Evolutionary conservation across 2,888 invertebrate species (phyloP).

Genomic region (Phengaris alcon): DNA sequence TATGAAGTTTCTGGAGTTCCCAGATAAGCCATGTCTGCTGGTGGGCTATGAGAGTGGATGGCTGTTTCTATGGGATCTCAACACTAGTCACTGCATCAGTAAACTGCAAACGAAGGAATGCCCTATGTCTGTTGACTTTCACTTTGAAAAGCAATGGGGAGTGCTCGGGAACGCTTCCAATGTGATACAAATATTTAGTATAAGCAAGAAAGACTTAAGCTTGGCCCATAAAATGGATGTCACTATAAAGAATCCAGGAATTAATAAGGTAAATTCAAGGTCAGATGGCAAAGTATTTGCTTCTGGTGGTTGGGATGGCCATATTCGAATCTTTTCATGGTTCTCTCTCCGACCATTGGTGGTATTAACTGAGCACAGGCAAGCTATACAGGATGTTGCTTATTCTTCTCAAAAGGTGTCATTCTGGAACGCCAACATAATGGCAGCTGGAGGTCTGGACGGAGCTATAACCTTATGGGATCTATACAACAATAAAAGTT

Average conservation of each 20-base stretch:
- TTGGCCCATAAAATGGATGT: slow-evolving; percentile 81
- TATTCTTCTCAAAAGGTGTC: slow-evolving; percentile 83
- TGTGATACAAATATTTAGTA: slow-evolving; percentile 80
- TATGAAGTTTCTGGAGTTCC: slow-evolving; percentile 73
- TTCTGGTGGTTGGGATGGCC: slow-evolving; percentile 88
- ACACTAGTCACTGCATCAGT: slow-evolving; percentile 78
- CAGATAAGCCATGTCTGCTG: slow-evolving; percentile 78
- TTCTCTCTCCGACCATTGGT: slow-evolving; percentile 85
- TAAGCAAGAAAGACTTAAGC: slow-evolving; percentile 76
- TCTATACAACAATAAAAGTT: slow-evolving; percentile 81
- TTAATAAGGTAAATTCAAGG: slow-evolving; percentile 83
- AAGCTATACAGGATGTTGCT: slow-evolving; percentile 84
- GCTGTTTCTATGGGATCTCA: slow-evolving; percentile 85
- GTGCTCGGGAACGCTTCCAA: slow-evolving; percentile 83
- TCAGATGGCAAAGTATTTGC: slow-evolving; percentile 86
- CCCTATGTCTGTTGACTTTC: slow-evolving; percentile 86
- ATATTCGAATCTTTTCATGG: slow-evolving; percentile 87
- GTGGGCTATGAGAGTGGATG: slow-evolving; percentile 88
- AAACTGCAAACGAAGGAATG: slow-evolving; percentile 81
- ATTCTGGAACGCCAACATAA: slow-evolving; percentile 86
- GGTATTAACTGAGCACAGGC: slow-evolving; percentile 85
- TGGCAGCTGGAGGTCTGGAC: slow-evolving; percentile 88
- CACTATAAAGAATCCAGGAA: slow-evolving; percentile 85
- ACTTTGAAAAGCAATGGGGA: slow-evolving; percentile 81
- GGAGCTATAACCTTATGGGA: slow-evolving; percentile 89